Evolutionary conservation across 2,888 invertebrate genomes (phyloP), one percentile per base, ranked within the genome.

Genomic region (Nematopogon swammerdamellus): DNA sequence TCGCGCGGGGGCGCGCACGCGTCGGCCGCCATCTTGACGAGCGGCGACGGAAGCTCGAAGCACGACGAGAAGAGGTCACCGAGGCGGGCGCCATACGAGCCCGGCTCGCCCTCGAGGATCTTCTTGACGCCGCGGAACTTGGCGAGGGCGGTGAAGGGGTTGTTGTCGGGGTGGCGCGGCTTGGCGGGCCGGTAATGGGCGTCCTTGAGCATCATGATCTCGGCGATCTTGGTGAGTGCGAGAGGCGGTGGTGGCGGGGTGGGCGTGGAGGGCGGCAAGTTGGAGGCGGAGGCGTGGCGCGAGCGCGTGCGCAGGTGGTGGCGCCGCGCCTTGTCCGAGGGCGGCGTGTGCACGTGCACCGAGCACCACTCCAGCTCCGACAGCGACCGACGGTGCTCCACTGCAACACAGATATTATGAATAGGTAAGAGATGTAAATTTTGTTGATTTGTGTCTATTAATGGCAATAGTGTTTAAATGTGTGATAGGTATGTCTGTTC

Each of bases 161-260:
- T 90, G 46, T 83, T 81, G 54, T 82, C 83, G 48, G 70, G 65
- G 50, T 62, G 63, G 14, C 47, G 30, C 17, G 30, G 47, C 10
- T 18, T 10, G 2, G 47, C 18, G 50, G 70, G 90, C 61, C 87
- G 87, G 65, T 92, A 91, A 70, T 91, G 89, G 49, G 89, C 85
- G 76, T 93, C 92, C 58, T 90, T 86, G 57, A 89, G 83, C 66
- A 92, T 88, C 88, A 95, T 95, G 53, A 90, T 88, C 71, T 92
- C 91, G 48, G 91, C 92, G 8, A 92, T 86, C 58, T 87, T 85
- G 51, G 85, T 83, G 50, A 87, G 81, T 54, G 82, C 79, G 51
- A 70, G 71, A 50, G 72, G 72, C 45, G 70, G 64, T 18, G 69
- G 65, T 49, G 63, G 66, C 54, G 63, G 58, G 62, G 56, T 72